A percentile compares a stretch with the other conserved stretches of the same genome.
These are phyloP conservation scores for Drosophila kikkawai DNA, from an alignment of 1,140 invertebrate genomes.

Conservation along the genomic window DNA sequence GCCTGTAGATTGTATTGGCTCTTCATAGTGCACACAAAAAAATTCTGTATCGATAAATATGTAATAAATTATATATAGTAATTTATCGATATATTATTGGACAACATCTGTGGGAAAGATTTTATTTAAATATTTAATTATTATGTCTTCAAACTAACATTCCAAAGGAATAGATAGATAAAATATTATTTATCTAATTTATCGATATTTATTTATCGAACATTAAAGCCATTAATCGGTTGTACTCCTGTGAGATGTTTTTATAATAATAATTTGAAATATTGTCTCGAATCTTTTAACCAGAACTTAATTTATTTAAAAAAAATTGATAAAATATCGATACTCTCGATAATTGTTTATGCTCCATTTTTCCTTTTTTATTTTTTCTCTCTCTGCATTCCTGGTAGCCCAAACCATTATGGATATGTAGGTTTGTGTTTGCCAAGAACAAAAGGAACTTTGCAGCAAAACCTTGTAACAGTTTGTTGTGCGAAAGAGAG, in stretches of 20 bases:
- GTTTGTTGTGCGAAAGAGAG: slow-evolving; percentile 49
- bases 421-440: slow-evolving; percentile 37
- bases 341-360: neutral
- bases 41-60: neutral
- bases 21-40: neutral
- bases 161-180: no score
- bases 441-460: slow-evolving; percentile 65
- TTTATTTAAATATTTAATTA: no score
- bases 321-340: neutral
- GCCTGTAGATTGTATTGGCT: slow-evolving; percentile 27
- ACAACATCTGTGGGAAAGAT: no score
- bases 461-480: slow-evolving; percentile 70
- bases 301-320: no score
- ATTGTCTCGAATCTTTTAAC: neutral
- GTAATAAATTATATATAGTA: neutral
- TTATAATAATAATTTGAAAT: neutral
- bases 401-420: slow-evolving; percentile 30
- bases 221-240: neutral
- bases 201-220: neutral
- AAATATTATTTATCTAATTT: neutral
- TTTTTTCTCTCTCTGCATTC: slow-evolving; percentile 4
- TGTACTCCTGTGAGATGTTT: neutral
- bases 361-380: neutral
- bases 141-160: no score
- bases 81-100: neutral